Base-by-base conservation (phyloP, 2,888 invertebrate genomes). In the Apotomis betuletana region DNA sequence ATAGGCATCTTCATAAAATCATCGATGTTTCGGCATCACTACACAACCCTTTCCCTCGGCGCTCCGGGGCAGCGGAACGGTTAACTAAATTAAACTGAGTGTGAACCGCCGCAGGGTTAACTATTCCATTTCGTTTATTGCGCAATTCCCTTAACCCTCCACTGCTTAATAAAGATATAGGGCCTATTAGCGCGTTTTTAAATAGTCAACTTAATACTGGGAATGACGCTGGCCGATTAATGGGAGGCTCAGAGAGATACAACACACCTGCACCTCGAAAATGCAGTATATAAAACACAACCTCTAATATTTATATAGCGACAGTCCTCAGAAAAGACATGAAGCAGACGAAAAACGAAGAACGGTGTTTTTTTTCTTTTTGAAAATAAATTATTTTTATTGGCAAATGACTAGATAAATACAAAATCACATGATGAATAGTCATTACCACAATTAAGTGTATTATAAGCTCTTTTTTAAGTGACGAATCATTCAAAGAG, bases 41-140 rank as follows among this genome's bases (percentile, higher is more conserved):
- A 84, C 69, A 79, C 81, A 92, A 92, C 92, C 93, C 92, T 92
- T 92, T 86, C 89, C 84, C 85, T 79, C 78, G 78, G 77, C 81
- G 88, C 90, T 80, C 87, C 83, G 86, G 86, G 88, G 88, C 90
- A 88, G 83, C 89, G 87, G 84, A 88, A 91, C 91, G 88, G 91
- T 92, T 92, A 93, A 92, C 92, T 91, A 93, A 93, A 92, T 92
- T 92, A 92, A 92, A 92, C 87, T 89, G 91, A 92, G 91, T 93
- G 93, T 89, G 92, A 92, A 90, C 89, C 89, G 89, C 89, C 91
- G 88, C 89, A 90, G 91, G 92, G 92, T 90, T 92, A 90, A 93
- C 92, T 92, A 92, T 92, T 91, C 90, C 92, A 92, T 92, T 91
- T 88, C 92, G 87, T 93, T 92, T 92, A 92, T 92, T 92, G 90